Evolutionary conservation across 2,797 vertebrate genomes (phyloP).

Genomic region (Channa striata): DNA sequence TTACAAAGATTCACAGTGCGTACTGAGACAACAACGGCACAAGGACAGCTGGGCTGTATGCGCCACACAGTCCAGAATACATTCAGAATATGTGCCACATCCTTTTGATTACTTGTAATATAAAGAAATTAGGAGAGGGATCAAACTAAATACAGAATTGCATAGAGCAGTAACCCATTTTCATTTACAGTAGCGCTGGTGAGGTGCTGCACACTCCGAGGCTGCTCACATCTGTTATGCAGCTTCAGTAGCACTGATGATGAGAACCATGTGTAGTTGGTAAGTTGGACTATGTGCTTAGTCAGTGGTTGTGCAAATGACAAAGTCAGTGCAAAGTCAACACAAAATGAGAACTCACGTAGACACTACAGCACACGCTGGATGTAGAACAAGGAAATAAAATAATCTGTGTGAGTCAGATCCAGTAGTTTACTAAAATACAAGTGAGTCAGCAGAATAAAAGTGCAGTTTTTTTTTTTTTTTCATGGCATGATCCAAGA

Average conservation of each 20-base stretch:
- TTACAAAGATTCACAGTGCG: constrained; percentile 41
- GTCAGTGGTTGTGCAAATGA: constrained; percentile 31
- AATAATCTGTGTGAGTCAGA: neutral
- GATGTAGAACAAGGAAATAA: neutral
- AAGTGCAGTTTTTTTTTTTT: constrained; percentile 5
- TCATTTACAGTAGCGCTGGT: constrained; percentile 15
- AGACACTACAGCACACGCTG: neutral
- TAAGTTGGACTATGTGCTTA: constrained; percentile 29
- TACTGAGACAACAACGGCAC: constrained; percentile 38
- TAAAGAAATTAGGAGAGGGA: neutral
- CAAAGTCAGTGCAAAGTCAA: constrained; percentile 40
- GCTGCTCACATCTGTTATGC: constrained; percentile 44
- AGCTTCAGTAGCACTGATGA: constrained; percentile 25
- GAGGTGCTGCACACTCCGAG: constrained; percentile 22
- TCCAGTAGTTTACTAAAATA: constrained; percentile 1
- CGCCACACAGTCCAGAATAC: constrained; percentile 1
- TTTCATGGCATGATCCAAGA: neutral
- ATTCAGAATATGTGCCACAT: constrained; percentile 1
- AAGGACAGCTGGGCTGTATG: constrained; percentile 34
- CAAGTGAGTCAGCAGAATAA: constrained; percentile 7
- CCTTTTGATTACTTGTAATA: constrained; percentile 1
- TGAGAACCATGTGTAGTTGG: constrained; percentile 34
- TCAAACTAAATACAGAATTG: neutral
- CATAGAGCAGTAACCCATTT: neutral
- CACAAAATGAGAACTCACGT: constrained; percentile 17